Evolutionary conservation across 2,888 invertebrate species (phyloP).

Genomic region (Pollenia amentaria): DNA sequence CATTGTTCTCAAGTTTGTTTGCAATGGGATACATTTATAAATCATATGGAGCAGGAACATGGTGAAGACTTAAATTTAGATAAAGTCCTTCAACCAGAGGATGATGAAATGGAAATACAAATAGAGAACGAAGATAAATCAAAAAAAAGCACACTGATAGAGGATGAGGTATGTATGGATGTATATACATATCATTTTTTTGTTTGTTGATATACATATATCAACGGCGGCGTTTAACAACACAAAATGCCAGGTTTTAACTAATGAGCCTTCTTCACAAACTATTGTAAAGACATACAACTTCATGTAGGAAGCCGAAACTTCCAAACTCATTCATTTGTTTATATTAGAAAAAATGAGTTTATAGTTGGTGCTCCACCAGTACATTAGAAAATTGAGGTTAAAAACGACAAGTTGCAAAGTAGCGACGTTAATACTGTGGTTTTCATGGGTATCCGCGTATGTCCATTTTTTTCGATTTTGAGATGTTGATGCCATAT

Average conservation of each 20-base stretch:
- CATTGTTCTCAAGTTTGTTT: constrained; percentile 64
- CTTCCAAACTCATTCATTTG: no score
- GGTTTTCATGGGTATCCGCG: no score
- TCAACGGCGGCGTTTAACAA: not conserved
- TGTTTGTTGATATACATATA: not conserved
- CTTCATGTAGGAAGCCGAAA: no score
- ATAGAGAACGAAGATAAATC: not conserved
- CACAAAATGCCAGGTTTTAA: not conserved
- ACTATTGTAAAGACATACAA: no score
- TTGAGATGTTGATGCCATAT: no score
- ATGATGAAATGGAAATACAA: constrained; percentile 1
- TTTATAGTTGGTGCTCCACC: no score
- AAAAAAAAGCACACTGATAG: not conserved
- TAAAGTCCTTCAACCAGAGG: not conserved
- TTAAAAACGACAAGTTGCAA: no score
- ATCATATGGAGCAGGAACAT: constrained; percentile 68
- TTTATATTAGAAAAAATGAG: no score
- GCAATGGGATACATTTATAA: constrained; percentile 63
- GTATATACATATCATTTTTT: not conserved
- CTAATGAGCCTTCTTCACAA: no score
- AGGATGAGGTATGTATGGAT: not conserved
- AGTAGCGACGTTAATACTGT: no score
- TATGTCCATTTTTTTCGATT: no score
- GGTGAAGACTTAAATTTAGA: constrained; percentile 26
- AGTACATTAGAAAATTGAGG: no score